Conservation (phyloP, 2,113 vertebrate genomes). For the Pyxicephalus adspersus region DNA sequence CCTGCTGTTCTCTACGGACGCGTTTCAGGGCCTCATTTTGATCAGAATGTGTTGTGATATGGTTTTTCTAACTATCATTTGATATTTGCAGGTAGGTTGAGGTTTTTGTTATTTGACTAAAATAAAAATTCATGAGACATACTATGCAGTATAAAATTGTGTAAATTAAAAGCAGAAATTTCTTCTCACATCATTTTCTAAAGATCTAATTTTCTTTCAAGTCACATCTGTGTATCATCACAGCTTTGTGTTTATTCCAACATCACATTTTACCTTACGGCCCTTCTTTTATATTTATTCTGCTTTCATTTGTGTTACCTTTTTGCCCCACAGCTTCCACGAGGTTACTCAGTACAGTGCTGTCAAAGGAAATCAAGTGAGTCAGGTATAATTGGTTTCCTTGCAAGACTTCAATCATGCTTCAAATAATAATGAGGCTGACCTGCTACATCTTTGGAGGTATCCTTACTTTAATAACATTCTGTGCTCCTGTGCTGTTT, state of each 20-base stretch:
- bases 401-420: constrained; percentile 1
- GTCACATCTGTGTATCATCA: neutral
- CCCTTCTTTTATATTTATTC: neutral
- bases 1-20: too few species aligned
- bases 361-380: constrained; percentile 8
- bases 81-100: too few species aligned
- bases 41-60: too few species aligned
- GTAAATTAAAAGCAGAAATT: too few species aligned
- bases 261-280: neutral
- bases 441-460: neutral
- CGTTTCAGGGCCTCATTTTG: too few species aligned
- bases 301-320: neutral
- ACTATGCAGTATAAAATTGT: too few species aligned
- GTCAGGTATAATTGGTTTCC: constrained; percentile 2
- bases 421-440: constrained; percentile 5
- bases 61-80: too few species aligned
- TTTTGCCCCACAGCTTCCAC: neutral
- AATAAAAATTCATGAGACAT: too few species aligned
- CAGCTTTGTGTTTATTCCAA: neutral
- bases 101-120: too few species aligned
- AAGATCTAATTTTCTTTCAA: too few species aligned
- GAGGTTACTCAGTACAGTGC: neutral
- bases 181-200: too few species aligned
- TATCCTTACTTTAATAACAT: neutral
- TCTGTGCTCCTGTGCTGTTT: too few species aligned